A percentile compares a stretch with the other conserved stretches of the same genome.
Conservation (phyloP, 2,797 vertebrate genomes). For the Lutjanus argentimaculatus region DNA sequence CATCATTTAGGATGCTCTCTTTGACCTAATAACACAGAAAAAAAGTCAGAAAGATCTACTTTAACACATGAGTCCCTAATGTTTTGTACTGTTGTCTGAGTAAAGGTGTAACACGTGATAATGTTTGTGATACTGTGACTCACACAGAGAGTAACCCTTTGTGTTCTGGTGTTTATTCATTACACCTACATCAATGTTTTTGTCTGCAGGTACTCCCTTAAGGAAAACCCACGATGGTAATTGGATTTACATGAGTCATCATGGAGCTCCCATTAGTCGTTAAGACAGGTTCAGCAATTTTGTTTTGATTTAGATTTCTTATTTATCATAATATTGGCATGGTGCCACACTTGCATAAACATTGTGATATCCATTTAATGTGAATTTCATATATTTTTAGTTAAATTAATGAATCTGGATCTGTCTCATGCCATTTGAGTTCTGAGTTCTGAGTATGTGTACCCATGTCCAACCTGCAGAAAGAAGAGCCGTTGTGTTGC, state of each 20-base stretch:
- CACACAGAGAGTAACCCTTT: neutral
- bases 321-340: slow-evolving; percentile 5
- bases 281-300: slow-evolving; percentile 35
- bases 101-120: neutral
- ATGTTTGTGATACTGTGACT: neutral
- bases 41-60: neutral
- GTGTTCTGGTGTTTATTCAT: slow-evolving; percentile 22
- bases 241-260: slow-evolving; percentile 30
- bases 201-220: slow-evolving; percentile 37
- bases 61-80: neutral
- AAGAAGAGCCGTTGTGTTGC: slow-evolving; percentile 97
- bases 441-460: neutral
- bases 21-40: slow-evolving; percentile 86
- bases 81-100: neutral
- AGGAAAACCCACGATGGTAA: slow-evolving; percentile 17
- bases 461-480: slow-evolving; percentile 85
- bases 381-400: neutral
- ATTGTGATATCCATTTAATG: neutral
- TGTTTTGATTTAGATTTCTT: slow-evolving; percentile 54
- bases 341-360: neutral
- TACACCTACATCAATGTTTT: slow-evolving; percentile 32
- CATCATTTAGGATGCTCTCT: slow-evolving; percentile 95
- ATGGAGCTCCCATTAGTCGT: slow-evolving; percentile 36
- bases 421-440: neutral
- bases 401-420: neutral